A percentile compares a stretch with the other conserved stretches of the same genome.
phyloP scores from a whole-genome alignment of 2,113 vertebrate species.

The Urocitellus parryii region DNA sequence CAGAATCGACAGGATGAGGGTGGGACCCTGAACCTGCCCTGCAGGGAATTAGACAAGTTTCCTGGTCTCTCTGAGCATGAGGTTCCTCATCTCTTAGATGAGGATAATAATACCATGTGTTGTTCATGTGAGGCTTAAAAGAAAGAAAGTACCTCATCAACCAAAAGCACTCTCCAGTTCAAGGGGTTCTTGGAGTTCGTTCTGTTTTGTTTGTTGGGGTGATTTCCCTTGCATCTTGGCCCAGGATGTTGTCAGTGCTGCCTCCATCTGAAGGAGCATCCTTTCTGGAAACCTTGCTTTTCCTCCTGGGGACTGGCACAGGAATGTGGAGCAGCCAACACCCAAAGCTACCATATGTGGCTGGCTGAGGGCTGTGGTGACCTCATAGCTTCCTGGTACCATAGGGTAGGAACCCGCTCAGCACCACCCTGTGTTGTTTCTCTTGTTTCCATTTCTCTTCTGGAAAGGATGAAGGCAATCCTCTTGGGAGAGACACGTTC shows the following conservation, averaged over 20 bases:
- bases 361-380: too few species aligned
- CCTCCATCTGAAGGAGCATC: not conserved
- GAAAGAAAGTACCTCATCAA: not conserved
- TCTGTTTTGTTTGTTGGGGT: not conserved
- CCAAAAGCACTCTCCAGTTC: not conserved
- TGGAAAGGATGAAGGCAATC: not conserved
- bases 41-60: not conserved
- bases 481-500: not conserved
- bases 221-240: not conserved
- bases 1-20: rapidly evolving
- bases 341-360: not conserved
- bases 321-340: not conserved
- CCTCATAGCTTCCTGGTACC: too few species aligned
- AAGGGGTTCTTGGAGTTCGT: not conserved
- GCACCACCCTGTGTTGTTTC: not conserved
- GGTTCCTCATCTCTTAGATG: not conserved
- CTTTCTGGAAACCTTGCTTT: not conserved
- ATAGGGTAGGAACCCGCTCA: not conserved
- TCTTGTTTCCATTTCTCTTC: not conserved
- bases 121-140: not conserved
- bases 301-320: not conserved
- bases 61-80: not conserved
- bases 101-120: not conserved
- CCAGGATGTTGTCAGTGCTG: not conserved
- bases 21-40: not conserved